Base-by-base conservation (phyloP, 1,140 invertebrate genomes). In the Maconellicoccus hirsutus region DNA sequence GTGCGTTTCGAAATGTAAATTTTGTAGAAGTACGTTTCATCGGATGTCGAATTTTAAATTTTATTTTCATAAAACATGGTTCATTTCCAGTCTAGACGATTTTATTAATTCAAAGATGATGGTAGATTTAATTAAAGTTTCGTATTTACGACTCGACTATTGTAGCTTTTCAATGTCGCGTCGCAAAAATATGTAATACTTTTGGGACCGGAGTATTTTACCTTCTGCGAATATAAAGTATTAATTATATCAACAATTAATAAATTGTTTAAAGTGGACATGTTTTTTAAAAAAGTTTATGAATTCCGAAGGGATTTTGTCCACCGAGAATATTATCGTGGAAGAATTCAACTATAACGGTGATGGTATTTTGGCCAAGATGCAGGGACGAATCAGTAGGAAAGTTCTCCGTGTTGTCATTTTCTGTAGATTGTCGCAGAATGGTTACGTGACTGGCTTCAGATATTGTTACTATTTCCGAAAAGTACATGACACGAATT, bases 361-460 rank as follows among this genome's bases (percentile, higher is more conserved):
- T 16, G 42, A 16, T 19, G 42, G 42, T 52, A 52, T 52, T 52
- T 52, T 16, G 6, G 42, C 42, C n/a, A 14, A 14, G 16, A 3
- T 19, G 16, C 16, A 52, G 29, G 29, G 29, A 33, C 29, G 29
- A 33, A 33, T 33, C 29, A 33, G 42, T 52, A 19, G 61, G 61
- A 16, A 66, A 66, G 61, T 66, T 19, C 61, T 22, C 29, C 12
- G 29, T 66, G 61, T 66, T 66, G 61, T 66, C 61, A 66, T 66
- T 66, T 66, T 66, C 61, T 66, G 61, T 66, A 66, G 61, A 66
- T 66, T 66, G 61, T 66, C 61, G 61, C 61, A 66, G 61, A 66
- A 66, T 66, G 21, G 61, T 66, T 66, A 66, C 61, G 61, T 66
- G 61, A 66, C 61, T 66, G 25, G 61, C 61, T 66, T 66, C 16